Evolutionary conservation across 1,140 invertebrate genomes (phyloP), one percentile per base, ranked within the genome.

Genomic region (Drosophila tani): DNA sequence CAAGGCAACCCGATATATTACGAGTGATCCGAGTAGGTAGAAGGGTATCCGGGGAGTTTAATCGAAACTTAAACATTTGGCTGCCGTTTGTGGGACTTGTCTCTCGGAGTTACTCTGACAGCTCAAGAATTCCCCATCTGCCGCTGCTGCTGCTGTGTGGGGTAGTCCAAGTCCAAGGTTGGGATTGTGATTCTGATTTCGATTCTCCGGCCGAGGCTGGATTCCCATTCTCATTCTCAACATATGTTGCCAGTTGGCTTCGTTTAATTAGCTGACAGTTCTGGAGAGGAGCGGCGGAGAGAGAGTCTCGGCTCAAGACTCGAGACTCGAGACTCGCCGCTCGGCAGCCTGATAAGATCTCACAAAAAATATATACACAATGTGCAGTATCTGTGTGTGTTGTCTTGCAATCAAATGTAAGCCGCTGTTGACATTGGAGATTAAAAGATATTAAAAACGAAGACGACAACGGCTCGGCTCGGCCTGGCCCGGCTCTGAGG

Each of bases 361-460:
- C 45, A 14, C 32, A 62, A 47, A 77, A 82, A 57, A 62, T 53
- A 65, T 69, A 65, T 53, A 82, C 70, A 79, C 70, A 71, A 79
- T 79, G 75, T 64, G 47, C 49, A 53, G 57, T 73, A 59, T 77
- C 27, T 75, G 70, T 78, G 51, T 73, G 55, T 80, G 78, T 90
- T 88, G 85, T 90, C 85, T 85, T 85, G 85, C 81, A 88, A 90
- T 88, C 85, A 90, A 91, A 90, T 90, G 85, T 90, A 90, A 90
- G 85, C 85, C 85, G 82, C 85, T 90, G 85, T 90, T 90, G 85
- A 90, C 85, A 90, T 85, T 90, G 85, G 79, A 90, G 85, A 90
- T 91, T 91, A 90, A 90, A 91, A 90, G 86, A 90, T 91, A 90
- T 91, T 86, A 90, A 85, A 91, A 88, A 88, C 81, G 83, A 83